Percentiles rank a stretch among this genome's conserved stretches.
These are phyloP conservation scores for Drymonia ruficornis DNA, from an alignment of 2,888 invertebrate species.

Conservation along the genomic window DNA sequence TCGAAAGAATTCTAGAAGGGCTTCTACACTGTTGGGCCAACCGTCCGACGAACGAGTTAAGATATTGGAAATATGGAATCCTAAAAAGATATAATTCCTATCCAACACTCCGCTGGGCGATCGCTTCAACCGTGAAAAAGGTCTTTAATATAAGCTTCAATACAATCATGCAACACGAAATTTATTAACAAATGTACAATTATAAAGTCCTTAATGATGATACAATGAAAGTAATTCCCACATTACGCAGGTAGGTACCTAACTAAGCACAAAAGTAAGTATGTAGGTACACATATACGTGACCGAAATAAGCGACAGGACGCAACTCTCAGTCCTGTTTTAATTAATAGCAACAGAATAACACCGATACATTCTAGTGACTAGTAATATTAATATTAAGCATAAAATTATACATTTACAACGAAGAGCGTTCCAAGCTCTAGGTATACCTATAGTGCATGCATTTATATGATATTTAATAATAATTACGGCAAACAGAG, in stretches of 20 bases:
- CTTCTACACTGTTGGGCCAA: no score
- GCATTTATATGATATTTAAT: not conserved
- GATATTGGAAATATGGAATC: no score
- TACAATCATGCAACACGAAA: not conserved
- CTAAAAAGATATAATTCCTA: no score
- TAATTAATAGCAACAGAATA: not conserved
- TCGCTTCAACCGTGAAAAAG: no score
- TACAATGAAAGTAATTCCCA: not conserved
- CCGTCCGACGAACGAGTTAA: no score
- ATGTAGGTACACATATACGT: not conserved
- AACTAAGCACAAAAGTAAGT: not conserved
- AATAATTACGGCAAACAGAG: slow-evolving; percentile 32
- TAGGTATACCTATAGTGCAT: not conserved
- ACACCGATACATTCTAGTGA: not conserved
- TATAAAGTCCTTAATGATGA: not conserved
- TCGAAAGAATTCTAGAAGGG: not conserved
- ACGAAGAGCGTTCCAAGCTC: not conserved
- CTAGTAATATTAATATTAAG: not conserved
- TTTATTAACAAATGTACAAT: not conserved
- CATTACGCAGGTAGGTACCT: no score
- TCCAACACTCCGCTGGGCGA: no score
- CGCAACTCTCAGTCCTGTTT: not conserved
- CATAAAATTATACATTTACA: not conserved
- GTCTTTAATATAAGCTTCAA: not conserved
- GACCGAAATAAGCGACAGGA: not conserved